Conservation (phyloP, 2,113 vertebrate genomes). For the Cyprinus carpio region DNA sequence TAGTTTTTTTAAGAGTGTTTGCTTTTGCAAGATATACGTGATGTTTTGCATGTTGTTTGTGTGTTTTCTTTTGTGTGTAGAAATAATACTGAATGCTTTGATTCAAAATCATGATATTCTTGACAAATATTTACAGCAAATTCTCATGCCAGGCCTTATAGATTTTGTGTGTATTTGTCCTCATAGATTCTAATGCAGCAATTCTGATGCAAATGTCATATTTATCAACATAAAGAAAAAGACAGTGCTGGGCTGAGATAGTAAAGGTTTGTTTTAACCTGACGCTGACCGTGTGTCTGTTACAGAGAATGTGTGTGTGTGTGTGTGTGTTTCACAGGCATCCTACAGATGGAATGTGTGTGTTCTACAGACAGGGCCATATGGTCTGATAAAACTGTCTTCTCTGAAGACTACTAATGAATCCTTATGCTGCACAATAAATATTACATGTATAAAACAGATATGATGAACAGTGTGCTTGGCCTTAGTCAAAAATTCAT, state of each 20-base stretch:
- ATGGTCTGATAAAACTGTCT: constrained; percentile 43
- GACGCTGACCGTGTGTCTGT: background rate
- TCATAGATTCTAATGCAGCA: background rate
- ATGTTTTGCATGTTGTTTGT: too few species aligned
- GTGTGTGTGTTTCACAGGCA: constrained; percentile 47
- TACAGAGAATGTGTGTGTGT: background rate
- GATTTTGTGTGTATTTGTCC: background rate
- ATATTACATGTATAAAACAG: constrained; percentile 4
- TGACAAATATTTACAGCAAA: background rate
- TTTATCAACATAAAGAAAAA: background rate
- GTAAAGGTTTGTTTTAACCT: constrained; percentile 9
- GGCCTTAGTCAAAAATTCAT: background rate
- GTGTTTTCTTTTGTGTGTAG: too few species aligned
- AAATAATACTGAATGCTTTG: background rate
- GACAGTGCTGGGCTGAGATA: background rate
- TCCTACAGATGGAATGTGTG: constrained; percentile 36
- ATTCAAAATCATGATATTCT: background rate
- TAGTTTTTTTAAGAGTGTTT: too few species aligned
- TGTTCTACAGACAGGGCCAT: constrained; percentile 37
- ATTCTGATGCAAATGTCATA: background rate
- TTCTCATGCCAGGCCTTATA: background rate
- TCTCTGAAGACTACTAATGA: constrained; percentile 38
- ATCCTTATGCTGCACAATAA: constrained; percentile 23
- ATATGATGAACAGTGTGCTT: background rate
- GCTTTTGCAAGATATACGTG: too few species aligned